phyloP scores from a whole-genome alignment of 2,797 vertebrate species.

The Squalus acanthias region DNA sequence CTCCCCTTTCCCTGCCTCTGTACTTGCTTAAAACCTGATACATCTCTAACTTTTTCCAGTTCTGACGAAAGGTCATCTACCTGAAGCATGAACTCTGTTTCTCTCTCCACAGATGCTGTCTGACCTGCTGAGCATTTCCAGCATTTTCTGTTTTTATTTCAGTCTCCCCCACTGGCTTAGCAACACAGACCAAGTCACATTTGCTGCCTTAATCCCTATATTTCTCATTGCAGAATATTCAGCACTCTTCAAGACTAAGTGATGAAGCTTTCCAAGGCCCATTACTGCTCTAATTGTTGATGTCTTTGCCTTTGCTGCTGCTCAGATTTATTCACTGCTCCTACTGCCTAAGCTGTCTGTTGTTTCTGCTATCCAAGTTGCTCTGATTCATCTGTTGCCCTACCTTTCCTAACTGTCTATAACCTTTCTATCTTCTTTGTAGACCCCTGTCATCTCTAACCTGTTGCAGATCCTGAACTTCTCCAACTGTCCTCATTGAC shows the following conservation, averaged over 20 bases:
- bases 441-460: background rate
- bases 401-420: background rate
- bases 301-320: background rate
- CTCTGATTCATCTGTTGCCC: background rate
- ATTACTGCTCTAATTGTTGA: background rate
- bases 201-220: no score
- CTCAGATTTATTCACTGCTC: background rate
- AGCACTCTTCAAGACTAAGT: background rate
- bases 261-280: background rate
- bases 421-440: background rate
- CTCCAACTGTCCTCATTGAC: background rate
- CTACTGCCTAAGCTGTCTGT: background rate
- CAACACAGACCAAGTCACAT: background rate
- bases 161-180: background rate
- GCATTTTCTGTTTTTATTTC: no score
- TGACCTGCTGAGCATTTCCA: no score
- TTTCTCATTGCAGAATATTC: background rate
- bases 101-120: no score
- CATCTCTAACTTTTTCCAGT: no score
- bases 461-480: background rate
- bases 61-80: no score
- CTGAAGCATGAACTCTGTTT: no score
- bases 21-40: no score
- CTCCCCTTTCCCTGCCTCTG: no score
- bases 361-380: no score